Base-by-base conservation (phyloP, 1,140 invertebrate genomes). In the Heliconius himera region DNA sequence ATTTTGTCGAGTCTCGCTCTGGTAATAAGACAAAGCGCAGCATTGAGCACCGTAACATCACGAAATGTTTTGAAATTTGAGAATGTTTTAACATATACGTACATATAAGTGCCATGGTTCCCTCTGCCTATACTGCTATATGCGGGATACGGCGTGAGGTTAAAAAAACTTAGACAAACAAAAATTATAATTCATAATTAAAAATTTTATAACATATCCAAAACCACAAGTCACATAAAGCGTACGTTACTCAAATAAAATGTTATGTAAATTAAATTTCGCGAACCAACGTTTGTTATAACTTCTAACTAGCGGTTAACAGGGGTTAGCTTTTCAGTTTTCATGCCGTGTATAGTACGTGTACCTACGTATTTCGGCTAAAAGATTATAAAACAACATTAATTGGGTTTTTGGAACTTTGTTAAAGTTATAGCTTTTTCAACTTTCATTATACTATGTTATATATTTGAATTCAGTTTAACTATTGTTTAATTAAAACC, bases 191-290 rank as follows among this genome's bases (percentile, higher is more conserved):
- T 46, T 22, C 54, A 56, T 22, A 56, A 56, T n/a, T n/a, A 8
- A 22, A 22, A 22, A 11, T 56, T 18, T 54, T 3, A 3, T 9
- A 9, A 3, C n/a, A 8, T 26, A 66, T 16, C 8, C 54, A 56
- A n/a, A 66, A 56, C n/a, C 5, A 8, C 5, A 66, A 66, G 22
- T 66, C 3, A 66, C 8, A 29, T 26, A 66, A 66, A 66, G 11
- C 22, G 56, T 66, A 26, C 20, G 8, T 56, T 56, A 56, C 56
- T 60, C 56, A 60, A 60, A 60, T 60, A n/a, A 56, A 56, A 60
- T 29, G 56, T 60, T 9, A 72, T 38, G 33, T 72, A 20, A 72
- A 72, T 72, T 72, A 41, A 72, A n/a, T 72, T 72, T 72, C 70
- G 26, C 70, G 26, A 18, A 38, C 38, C 36, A 38, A n/a, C 60